Base-by-base conservation (phyloP, 2,797 vertebrate genomes). In the Microctenopoma lineatum region DNA sequence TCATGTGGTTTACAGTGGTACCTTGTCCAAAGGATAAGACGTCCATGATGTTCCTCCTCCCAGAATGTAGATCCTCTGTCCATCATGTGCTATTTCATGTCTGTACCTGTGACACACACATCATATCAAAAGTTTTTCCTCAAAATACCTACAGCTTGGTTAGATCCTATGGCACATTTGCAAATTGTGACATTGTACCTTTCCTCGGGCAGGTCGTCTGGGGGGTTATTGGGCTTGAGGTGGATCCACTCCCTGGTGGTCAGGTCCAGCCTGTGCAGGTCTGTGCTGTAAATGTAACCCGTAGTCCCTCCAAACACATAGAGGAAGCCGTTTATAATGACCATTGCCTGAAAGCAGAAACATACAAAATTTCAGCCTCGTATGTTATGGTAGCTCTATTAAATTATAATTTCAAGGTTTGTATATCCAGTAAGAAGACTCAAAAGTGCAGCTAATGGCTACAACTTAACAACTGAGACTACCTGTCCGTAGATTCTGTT, bases 31-130 rank as follows among this genome's bases (percentile, higher is more conserved):
- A 77, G 98, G 95, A 81, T 98, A 99, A 34, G 97, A 97, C 21
- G 96, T 99, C 98, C 97, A 99, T 55, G 98, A 98, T 0, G 98
- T 99, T 77, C 98, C 98, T 52, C 98, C 98, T 87, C 98, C 98
- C 59, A 99, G 88, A 84, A 99, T 98, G 81, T 98, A 99, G 86
- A 99, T 98, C 80, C 96, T 92, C 73, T 98, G 96, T 39, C 96
- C 94, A 2, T 99, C 98, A 0, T 99, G 98, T 77, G 98, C 97
- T 4, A 99, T 99, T 89, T 99, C 98, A 84, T 99, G 98, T 41
- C 98, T 95, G 91, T 99, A 99, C 87, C 98, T 99, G 90, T 75
- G 76, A 77, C 59, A 66, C 11, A 65, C 5, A 52, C 5, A 50
- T 7, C 18, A 42, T 25, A 3, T 15, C 68, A 6, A 45, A 2